Conservation (phyloP, 2,888 invertebrate genomes). For the Mimachlamys varia region DNA sequence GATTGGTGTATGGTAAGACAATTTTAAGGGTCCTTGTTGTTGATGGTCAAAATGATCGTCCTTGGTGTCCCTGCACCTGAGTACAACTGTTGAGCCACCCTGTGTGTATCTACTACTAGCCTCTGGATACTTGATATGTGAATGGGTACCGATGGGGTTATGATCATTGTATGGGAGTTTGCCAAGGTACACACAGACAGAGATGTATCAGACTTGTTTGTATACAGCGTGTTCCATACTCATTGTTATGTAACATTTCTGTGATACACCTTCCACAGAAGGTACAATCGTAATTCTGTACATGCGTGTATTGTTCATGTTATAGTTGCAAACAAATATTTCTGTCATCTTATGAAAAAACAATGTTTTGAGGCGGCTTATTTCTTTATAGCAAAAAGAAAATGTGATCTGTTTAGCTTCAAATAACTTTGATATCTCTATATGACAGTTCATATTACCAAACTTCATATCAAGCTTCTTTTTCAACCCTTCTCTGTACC, state of each 20-base stretch:
- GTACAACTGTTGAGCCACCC: not conserved
- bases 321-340: too few species aligned
- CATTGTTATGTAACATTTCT: not conserved
- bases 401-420: too few species aligned
- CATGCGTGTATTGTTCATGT: too few species aligned
- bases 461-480: not conserved
- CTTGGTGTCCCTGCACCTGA: too few species aligned
- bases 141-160: not conserved
- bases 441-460: not conserved
- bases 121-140: not conserved
- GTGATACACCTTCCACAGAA: not conserved
- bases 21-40: too few species aligned
- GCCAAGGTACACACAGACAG: slow-evolving; percentile 13
- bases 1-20: too few species aligned
- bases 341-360: too few species aligned
- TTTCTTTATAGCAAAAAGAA: too few species aligned
- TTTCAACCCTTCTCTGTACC: slow-evolving; percentile 19
- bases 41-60: too few species aligned
- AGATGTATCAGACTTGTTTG: not conserved
- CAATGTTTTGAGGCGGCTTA: too few species aligned
- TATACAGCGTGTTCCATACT: not conserved
- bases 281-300: too few species aligned
- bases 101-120: not conserved
- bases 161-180: not conserved
- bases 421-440: not conserved